These are phyloP conservation scores for Sarcophaga rosellei DNA, from an alignment of 2,888 invertebrate genomes.

Conservation along the genomic window DNA sequence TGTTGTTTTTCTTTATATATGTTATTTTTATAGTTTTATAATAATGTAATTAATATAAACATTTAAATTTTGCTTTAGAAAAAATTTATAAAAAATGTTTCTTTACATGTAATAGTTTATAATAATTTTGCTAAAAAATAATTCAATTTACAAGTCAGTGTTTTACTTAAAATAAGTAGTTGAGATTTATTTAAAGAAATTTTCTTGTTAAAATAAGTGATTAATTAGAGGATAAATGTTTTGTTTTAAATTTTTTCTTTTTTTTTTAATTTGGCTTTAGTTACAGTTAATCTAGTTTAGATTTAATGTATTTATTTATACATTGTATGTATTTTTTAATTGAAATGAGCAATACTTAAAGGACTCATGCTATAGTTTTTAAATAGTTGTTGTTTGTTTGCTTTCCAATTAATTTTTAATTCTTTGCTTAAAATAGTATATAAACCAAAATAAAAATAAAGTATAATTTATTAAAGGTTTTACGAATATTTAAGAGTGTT, in stretches of 20 bases:
- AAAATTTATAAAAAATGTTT: conserved; percentile 62
- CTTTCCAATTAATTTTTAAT: too few species aligned
- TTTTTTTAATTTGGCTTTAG: conserved; percentile 45
- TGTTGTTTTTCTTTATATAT: too few species aligned
- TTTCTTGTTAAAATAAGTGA: conserved; percentile 41
- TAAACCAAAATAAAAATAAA: too few species aligned
- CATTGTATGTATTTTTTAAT: conserved; percentile 12
- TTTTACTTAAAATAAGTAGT: conserved; percentile 12
- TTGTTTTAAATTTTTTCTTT: conserved; percentile 9
- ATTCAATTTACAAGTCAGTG: conserved; percentile 50
- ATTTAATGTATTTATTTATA: not conserved
- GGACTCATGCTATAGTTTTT: conserved; percentile 16
- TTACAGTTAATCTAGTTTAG: conserved; percentile 1
- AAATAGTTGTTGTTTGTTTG: not conserved
- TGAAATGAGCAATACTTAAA: conserved; percentile 57
- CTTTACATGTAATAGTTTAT: conserved; percentile 13
- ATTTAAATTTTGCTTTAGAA: conserved; percentile 58
- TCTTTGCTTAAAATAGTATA: too few species aligned
- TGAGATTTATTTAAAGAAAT: not conserved
- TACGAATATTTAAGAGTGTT: too few species aligned
- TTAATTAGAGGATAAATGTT: conserved; percentile 23
- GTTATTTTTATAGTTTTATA: conserved; percentile 46
- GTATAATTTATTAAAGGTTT: too few species aligned
- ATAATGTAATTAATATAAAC: conserved; percentile 45
- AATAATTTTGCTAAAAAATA: conserved; percentile 57